Conservation (phyloP, 2,888 invertebrate species). For the Agrotis ipsilon region DNA sequence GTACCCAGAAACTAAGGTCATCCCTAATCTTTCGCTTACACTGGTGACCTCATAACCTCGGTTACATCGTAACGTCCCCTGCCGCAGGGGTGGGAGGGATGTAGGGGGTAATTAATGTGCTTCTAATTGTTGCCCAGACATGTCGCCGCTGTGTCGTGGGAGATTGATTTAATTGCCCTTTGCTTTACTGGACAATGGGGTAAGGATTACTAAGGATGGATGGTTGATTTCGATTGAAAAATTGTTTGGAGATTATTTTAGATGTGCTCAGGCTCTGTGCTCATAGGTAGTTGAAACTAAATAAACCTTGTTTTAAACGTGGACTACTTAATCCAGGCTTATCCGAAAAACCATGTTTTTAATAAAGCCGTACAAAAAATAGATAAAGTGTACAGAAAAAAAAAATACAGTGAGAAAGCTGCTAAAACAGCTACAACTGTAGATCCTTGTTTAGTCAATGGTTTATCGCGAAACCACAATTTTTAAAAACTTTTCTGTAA, state of each 20-base stretch:
- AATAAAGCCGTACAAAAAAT: no score
- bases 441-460: no score
- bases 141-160: constrained; percentile 41
- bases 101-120: constrained; percentile 69
- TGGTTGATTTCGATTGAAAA: not conserved
- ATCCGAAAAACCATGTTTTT: no score
- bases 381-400: no score
- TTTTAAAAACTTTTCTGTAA: no score
- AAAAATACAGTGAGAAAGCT: no score
- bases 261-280: not conserved
- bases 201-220: not conserved
- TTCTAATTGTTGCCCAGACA: constrained; percentile 71
- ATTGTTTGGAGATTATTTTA: not conserved
- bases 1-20: not conserved
- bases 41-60: constrained; percentile 70
- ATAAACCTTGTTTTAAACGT: no score
- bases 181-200: constrained; percentile 7
- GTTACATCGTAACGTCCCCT: constrained; percentile 51
- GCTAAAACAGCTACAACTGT: no score
- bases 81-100: constrained; percentile 41
- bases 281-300: not conserved
- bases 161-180: constrained; percentile 47
- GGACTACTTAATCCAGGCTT: no score
- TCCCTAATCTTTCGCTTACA: constrained; percentile 41
- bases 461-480: no score